Evolutionary conservation across 2,113 vertebrate genomes (phyloP), one percentile per base, ranked within the genome.

Genomic region (Probosciger aterrimus): DNA sequence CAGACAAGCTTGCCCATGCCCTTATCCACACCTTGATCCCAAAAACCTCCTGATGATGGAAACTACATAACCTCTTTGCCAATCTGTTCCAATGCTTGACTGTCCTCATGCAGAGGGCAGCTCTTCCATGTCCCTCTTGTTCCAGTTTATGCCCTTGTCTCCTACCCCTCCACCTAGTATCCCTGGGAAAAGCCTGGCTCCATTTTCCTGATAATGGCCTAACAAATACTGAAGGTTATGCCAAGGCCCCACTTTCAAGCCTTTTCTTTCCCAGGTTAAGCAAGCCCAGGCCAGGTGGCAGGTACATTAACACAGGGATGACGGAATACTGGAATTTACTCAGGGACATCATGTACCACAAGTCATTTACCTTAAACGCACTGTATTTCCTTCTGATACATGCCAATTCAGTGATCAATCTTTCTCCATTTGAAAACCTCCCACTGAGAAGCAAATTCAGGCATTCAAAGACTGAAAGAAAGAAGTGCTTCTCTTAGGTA

Each of bases 101-200:
- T 4, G 0, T 14, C 18, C 49, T 30, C 59, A 16, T 0, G 4
- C 37, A 60, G 47, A 52, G 37, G 17, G 52, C 67, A 59, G n/a
- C 74, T 64, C 69, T 27, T 19, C 39, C 0, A 0, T 1, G 4
- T 52, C 27, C 39, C 24, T 30, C 15, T 50, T 65, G 33, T 25
- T 47, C 37, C 80, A 52, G 0, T 4, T 31, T 3, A 3, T 1
- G 6, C 3, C 33, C 25, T 23, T 4, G 35, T 24, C 43, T 52
- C 28, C 69, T 17, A 28, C 41, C 18, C 18, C 88, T 44, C 52
- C 73, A 33, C 2, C 12, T 39, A 9, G 14, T 0, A 22, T 4
- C 16, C 25, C 52, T 31, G 35, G 27, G 33, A 20, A 71, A 63
- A 82, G 50, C 57, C 52, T 31, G 30, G n/a, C 41, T 86, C 47